Conservation (phyloP, 2,888 invertebrate species). For the Troides oblongomaculatus region DNA sequence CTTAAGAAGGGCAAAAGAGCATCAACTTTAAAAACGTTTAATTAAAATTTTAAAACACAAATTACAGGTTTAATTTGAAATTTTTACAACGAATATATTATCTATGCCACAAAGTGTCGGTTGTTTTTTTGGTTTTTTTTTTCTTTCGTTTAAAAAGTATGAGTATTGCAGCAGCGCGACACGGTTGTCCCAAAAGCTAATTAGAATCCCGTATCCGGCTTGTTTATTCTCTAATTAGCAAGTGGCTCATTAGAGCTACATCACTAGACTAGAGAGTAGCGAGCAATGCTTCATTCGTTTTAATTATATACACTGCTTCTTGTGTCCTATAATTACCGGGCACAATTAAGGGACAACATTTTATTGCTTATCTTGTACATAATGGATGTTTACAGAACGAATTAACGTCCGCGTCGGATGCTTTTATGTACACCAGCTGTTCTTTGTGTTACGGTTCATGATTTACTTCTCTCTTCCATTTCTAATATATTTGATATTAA, state of each 20-base stretch:
- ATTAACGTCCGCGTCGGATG: constrained; percentile 38
- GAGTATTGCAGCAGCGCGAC: constrained; percentile 33
- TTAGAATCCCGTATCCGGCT: constrained; percentile 74
- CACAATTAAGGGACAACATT: constrained; percentile 67
- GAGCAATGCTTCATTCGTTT: constrained; percentile 73
- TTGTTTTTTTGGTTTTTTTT: constrained; percentile 4
- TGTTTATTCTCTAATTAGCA: constrained; percentile 78
- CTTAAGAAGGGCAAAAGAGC: neutral
- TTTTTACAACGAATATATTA: constrained; percentile 8
- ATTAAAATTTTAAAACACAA: neutral
- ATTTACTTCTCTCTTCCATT: constrained; percentile 2
- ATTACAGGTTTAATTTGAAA: neutral
- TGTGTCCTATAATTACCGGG: constrained; percentile 69
- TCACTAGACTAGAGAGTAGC: constrained; percentile 60
- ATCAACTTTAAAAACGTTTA: neutral
- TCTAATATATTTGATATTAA: neutral
- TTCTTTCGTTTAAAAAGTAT: constrained; percentile 28
- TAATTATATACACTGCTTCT: constrained; percentile 74
- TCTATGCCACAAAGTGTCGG: constrained; percentile 18
- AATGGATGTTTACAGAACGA: constrained; percentile 53
- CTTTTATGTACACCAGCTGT: constrained; percentile 16
- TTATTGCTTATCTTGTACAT: constrained; percentile 61
- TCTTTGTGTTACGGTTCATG: constrained; percentile 12
- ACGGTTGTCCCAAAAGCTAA: constrained; percentile 73
- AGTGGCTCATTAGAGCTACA: constrained; percentile 75